Base-by-base conservation (phyloP, 2,888 invertebrate genomes). In the Myopa tessellatipennis region DNA sequence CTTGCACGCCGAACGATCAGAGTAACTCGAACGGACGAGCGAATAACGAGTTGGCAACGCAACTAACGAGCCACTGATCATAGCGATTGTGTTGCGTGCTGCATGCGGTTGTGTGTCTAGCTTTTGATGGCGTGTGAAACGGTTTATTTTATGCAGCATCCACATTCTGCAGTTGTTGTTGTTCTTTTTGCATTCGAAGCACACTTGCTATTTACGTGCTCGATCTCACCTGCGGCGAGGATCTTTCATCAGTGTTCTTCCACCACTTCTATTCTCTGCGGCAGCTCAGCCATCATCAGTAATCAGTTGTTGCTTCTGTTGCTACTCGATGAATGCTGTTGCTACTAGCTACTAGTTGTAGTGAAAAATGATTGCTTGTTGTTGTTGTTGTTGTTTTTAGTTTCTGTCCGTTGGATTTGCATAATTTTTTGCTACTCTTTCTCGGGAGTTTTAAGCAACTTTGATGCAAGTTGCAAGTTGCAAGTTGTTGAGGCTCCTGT, bases 41-140 rank as follows among this genome's bases (percentile, higher is more conserved):
- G 45, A 45, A 50, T 34, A 65, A 26, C 26, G 26, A 26, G 65
- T 65, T 38, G 38, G 36, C 14, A 65, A 65, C 16, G 36, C 55
- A 16, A 12, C 38, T 18, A 26, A 61, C 65, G 14, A 36, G 12
- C 65, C 36, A 65, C 36, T 36, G 14, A 34, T n/a, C n/a, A 12
- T 12, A 55, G 55, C 45, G 45, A 45, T 45, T 45, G 10, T 45
- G n/a, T n/a, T 55, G 55, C 55, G 5, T 16, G 55, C 36, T 34
- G 70, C 70, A 70, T 70, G 70, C 38, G 70, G 34, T 16, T 58
- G 14, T 45, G 52, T 18, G 36, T 45, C 55, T 18, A 63, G 12
- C 14, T 26, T 69, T 69, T 55, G 70, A 34, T 70, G 70, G 70
- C 70, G 70, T 70, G 70, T 55, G 70, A 70, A 70, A 52, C 55